A percentile compares a stretch with the other conserved stretches of the same genome.
Evolutionary conservation across 2,888 invertebrate genomes (phyloP).

Genomic region (Hydrotaea cyrtoneurina): DNA sequence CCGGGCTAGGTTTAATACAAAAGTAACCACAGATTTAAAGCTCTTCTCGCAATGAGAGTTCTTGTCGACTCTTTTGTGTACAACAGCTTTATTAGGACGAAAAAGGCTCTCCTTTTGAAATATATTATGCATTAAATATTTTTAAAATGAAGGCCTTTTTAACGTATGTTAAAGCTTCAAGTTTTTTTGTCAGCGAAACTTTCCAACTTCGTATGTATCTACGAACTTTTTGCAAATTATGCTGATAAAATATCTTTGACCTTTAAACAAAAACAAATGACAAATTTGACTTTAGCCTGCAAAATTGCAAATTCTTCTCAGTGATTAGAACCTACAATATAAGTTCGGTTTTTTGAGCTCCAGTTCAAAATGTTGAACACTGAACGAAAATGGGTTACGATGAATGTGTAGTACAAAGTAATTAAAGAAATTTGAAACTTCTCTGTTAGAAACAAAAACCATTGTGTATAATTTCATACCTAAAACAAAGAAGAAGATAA

Average conservation of each 20-base stretch:
- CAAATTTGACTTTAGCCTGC: neutral
- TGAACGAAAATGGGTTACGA: slow-evolving; percentile 36
- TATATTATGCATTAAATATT: neutral
- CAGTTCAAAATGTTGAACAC: neutral
- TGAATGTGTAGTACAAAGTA: slow-evolving; percentile 59
- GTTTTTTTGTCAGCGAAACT: neutral
- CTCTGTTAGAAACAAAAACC: neutral
- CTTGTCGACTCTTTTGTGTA: no score
- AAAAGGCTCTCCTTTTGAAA: no score
- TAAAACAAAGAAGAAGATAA: neutral
- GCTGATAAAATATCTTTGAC: slow-evolving; percentile 3
- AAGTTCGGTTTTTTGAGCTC: slow-evolving; percentile 14
- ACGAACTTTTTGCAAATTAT: neutral
- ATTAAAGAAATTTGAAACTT: slow-evolving; percentile 25
- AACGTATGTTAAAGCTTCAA: neutral
- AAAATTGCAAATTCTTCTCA: neutral
- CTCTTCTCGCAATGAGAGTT: neutral
- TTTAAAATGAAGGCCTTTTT: neutral
- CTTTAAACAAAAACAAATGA: neutral
- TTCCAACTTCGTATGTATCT: no score
- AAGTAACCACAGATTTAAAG: neutral
- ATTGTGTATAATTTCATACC: slow-evolving; percentile 30
- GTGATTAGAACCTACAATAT: neutral
- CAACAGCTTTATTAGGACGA: no score
- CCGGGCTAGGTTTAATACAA: neutral